Evolutionary conservation across 2,888 invertebrate genomes (phyloP), one percentile per base, ranked within the genome.

Genomic region (Nasonovia ribisnigri): DNA sequence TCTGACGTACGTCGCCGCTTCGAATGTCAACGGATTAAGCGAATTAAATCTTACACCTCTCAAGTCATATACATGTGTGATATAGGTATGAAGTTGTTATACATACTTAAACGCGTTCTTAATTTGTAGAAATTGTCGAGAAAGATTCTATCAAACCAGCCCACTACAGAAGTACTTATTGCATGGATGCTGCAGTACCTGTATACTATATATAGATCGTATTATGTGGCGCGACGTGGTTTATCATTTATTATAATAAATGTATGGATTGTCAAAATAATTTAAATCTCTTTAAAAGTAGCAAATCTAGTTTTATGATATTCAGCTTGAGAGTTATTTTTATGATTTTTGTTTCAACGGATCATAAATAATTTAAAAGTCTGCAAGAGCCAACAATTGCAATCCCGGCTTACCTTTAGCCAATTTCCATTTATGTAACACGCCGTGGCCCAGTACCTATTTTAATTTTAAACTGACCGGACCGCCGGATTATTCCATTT

Each of bases 241-340:
- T 36, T 88, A 54, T 54, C 36, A 88, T 88, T 36, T 42, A 43
- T 43, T 60, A 46, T 46, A 46, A 77, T 77, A 46, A 36, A 77
- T 90, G 77, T 77, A 90, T 36, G 77, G 36, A 77, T 24, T 48
- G 67, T 48, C 67, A 24, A 67, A 90, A 90, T 36, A n/a, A 51
- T 77, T 48, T 77, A 46, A 90, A 90, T 90, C 8, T 77, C 36
- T 77, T 36, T 77, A 77, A 77, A 77, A 77, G 48, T 51, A 36
- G 90, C 77, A 77, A 90, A 90, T 90, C 90, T 90, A 90, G 90
- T 90, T 51, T 77, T 26, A 77, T 77, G 60, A n/a, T 60, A 89
- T 60, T 46, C 43, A 24, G 77, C 77, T 89, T 0, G 51, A 51
- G 10, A 0, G 10, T 88, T 88, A 51, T 36, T 51, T 48, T 51